Evolutionary conservation across 2,888 invertebrate genomes (phyloP), one percentile per base, ranked within the genome.

Genomic region (Drosophila phalerata): DNA sequence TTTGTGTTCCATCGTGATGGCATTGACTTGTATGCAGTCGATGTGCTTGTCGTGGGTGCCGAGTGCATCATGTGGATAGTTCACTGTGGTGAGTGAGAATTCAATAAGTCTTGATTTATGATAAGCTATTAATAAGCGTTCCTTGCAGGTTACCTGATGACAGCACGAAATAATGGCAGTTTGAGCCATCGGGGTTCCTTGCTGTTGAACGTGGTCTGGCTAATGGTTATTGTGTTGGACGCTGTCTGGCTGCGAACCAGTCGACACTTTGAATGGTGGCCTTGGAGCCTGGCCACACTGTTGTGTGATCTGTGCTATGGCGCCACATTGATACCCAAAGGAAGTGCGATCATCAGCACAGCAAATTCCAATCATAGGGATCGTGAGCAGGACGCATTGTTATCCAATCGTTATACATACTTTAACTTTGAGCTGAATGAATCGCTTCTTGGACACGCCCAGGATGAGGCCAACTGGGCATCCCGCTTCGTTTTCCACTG

Each of bases 401-500:
- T 96, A 3, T 93, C 91, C 58, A 89, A 91, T 65, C 93, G 94
- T 1, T 96, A 95, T 81, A 93, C 94, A 19, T 93, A 95, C 66
- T 96, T 97, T 79, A 94, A 95, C 73, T 94, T 95, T 77, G 96
- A 95, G 83, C 92, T 94, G 11, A 90, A 97, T 90, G 96, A 96
- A 79, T 94, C 93, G 67, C 94, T 96, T 79, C 92, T 97, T 75
- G 97, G 97, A 0, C 95, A 96, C 58, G 97, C 97, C 2, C 96
- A 97, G 95, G 97, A 97, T 92, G 95, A 95, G 72, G 93, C 94
- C 13, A 94, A 94, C 58, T 94, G 94, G 89, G 87, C 95, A 2
- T 97, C 97, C 0, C 95, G 95, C 89, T 93, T 98, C n/a, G 92
- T 96, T 25, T 97, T 98, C 91, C 94, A 95, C 69, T 98, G 98